Percentiles rank a stretch among this genome's conserved stretches.
These are phyloP conservation scores for Erithacus rubecula DNA, from an alignment of 2,797 vertebrate genomes.

Conservation along the genomic window DNA sequence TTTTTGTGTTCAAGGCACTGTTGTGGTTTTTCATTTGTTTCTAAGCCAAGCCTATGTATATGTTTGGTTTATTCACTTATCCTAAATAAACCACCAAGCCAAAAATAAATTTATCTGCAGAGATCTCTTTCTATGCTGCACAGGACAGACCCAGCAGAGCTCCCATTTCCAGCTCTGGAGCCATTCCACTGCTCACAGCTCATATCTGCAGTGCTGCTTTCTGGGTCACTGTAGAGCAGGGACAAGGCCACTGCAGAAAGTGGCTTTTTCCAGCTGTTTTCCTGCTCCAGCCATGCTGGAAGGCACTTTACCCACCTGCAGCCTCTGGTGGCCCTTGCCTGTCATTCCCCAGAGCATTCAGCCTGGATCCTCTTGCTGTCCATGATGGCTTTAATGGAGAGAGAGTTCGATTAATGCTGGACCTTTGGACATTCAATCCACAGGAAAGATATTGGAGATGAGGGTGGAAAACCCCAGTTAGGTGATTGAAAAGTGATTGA, in stretches of 20 bases:
- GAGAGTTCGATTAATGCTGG: background rate
- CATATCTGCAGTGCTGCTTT: background rate
- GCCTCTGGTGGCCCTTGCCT: background rate
- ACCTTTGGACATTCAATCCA: background rate
- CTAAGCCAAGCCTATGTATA: background rate
- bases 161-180: background rate
- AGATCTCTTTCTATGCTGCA: background rate
- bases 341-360: background rate
- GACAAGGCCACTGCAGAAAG: background rate
- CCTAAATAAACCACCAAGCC: background rate
- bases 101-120: background rate
- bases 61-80: background rate
- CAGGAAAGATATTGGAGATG: background rate
- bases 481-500: constrained; percentile 33
- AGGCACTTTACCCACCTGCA: background rate
- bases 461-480: background rate
- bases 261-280: background rate
- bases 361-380: background rate
- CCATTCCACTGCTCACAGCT: background rate
- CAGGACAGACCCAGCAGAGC: background rate
- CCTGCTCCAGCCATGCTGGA: background rate
- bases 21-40: background rate
- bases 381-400: background rate
- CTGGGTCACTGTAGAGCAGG: background rate
- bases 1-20: background rate